A percentile compares a stretch with the other conserved stretches of the same genome.
Conservation (phyloP, 2,113 vertebrate genomes). For the Cyphomyrus discorhynchus region DNA sequence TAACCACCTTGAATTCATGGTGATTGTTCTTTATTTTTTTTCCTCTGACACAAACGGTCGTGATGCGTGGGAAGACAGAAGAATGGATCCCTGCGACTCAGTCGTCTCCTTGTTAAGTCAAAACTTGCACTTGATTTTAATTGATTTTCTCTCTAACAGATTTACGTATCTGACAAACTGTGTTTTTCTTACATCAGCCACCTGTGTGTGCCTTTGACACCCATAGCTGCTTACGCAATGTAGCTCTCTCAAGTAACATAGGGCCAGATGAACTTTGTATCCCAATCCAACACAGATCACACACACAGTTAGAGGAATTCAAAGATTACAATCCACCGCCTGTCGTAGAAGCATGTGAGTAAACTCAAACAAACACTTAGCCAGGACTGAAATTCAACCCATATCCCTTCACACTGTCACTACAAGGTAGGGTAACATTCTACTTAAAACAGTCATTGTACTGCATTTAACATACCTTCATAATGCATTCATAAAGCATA, state of each 20-base stretch:
- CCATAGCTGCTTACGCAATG: background rate
- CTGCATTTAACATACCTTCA: too few relatives aligned
- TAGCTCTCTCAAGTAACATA: background rate
- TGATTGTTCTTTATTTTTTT: background rate
- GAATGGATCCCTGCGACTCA: background rate
- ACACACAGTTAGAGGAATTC: background rate
- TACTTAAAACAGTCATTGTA: too few relatives aligned
- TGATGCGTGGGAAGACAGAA: background rate
- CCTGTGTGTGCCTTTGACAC: background rate
- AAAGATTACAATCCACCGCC: background rate
- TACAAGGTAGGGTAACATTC: background rate
- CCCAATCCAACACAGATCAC: background rate
- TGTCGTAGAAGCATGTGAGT: background rate
- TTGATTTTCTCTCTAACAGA: background rate
- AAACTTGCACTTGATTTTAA: background rate
- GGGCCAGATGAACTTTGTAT: background rate
- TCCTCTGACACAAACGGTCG: background rate
- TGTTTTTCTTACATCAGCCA: background rate
- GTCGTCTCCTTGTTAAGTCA: background rate
- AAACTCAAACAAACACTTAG: background rate
- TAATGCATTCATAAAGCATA: too few relatives aligned
- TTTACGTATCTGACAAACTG: background rate
- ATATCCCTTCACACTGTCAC: background rate
- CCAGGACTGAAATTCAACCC: background rate
- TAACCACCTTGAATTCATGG: background rate